Conservation (phyloP, 2,888 invertebrate species). For the Dolichomitus sp. region DNA sequence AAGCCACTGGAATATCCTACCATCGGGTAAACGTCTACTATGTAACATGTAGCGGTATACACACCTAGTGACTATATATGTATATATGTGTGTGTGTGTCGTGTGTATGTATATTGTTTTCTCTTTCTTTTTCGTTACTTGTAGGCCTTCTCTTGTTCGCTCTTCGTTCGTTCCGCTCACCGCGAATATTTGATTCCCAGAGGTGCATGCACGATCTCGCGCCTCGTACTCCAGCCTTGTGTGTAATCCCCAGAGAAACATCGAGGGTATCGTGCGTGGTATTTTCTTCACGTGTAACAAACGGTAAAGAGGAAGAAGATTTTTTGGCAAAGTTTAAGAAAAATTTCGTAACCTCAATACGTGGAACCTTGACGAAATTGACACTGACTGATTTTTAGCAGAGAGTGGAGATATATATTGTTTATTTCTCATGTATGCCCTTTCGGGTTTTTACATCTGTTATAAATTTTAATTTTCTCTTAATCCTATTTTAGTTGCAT, state of each 20-base stretch:
- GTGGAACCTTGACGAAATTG: neutral
- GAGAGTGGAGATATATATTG: neutral
- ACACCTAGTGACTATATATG: neutral
- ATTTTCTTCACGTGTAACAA: neutral
- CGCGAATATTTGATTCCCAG: slow-evolving; percentile 5
- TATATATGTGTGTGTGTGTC: neutral
- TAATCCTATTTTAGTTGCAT: too few species aligned
- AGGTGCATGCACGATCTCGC: slow-evolving; percentile 37
- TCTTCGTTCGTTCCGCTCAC: slow-evolving; percentile 7
- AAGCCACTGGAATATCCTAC: slow-evolving; percentile 80
- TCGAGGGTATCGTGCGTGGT: slow-evolving; percentile 14
- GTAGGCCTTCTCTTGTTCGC: slow-evolving; percentile 10
- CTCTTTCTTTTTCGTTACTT: neutral
- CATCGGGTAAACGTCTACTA: slow-evolving; percentile 60
- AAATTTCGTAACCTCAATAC: neutral
- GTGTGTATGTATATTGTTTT: neutral
- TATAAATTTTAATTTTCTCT: too few species aligned
- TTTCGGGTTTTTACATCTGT: too few species aligned
- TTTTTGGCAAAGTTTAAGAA: neutral
- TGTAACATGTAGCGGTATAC: slow-evolving; percentile 15
- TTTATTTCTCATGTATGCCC: too few species aligned
- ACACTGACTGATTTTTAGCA: neutral
- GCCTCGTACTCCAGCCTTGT: slow-evolving; percentile 23
- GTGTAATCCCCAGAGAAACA: slow-evolving; percentile 31
- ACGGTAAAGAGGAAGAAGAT: neutral